phyloP scores from a whole-genome alignment of 2,888 invertebrate species.

The Lepidocyrtinus sp. region DNA sequence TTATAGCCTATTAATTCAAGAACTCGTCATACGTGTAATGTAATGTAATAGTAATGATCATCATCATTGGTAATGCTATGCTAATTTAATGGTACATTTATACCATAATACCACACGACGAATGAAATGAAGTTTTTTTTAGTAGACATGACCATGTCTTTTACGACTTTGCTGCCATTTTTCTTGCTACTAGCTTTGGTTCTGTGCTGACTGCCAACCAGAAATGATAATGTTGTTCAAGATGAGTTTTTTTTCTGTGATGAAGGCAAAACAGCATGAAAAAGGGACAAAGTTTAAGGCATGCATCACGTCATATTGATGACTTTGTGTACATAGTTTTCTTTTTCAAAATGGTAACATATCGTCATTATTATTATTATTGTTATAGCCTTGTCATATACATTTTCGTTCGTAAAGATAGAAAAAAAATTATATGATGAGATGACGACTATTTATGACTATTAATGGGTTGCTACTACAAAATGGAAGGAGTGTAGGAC shows the following conservation, averaged over 20 bases:
- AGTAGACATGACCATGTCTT: slow-evolving; percentile 46
- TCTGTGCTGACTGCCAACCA: not conserved
- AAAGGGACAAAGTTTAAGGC: slow-evolving; percentile 55
- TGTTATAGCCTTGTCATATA: slow-evolving; percentile 45
- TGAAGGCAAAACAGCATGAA: slow-evolving; percentile 32
- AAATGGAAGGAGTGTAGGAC: slow-evolving; percentile 49
- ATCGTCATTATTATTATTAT: slow-evolving; percentile 8
- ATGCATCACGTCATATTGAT: slow-evolving; percentile 22
- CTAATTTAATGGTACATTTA: slow-evolving; percentile 44
- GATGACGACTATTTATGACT: slow-evolving; percentile 43
- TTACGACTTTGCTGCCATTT: slow-evolving; percentile 27
- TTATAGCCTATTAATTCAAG: slow-evolving; percentile 60
- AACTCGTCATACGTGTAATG: slow-evolving; percentile 54
- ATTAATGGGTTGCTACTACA: slow-evolving; percentile 49
- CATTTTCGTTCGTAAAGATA: slow-evolving; percentile 21
- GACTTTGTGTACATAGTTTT: not conserved
- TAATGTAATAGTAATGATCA: too few relatives aligned
- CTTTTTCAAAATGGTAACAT: not conserved
- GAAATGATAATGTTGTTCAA: slow-evolving; percentile 12
- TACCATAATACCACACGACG: slow-evolving; percentile 26
- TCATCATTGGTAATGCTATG: slow-evolving; percentile 32
- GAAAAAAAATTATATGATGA: not conserved
- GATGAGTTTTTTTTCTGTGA: slow-evolving; percentile 28
- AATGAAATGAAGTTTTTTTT: slow-evolving; percentile 2
- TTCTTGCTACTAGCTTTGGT: not conserved